Evolutionary conservation across 2,888 invertebrate genomes (phyloP).

Genomic region (Toxonevra muliebris): DNA sequence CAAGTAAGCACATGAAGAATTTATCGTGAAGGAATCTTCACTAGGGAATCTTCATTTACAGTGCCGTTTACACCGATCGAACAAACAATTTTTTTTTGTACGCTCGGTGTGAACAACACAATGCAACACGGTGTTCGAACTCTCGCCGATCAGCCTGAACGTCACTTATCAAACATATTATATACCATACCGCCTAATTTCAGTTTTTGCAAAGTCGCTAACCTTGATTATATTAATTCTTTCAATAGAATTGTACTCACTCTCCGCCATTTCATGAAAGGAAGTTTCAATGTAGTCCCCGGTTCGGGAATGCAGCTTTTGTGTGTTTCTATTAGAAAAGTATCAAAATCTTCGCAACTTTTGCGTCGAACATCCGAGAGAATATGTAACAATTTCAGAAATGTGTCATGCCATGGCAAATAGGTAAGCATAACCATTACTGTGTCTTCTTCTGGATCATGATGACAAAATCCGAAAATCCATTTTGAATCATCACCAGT

Average conservation of each 20-base stretch:
- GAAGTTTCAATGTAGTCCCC: background rate
- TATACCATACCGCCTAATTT: no score
- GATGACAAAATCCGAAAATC: constrained; percentile 21
- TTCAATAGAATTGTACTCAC: background rate
- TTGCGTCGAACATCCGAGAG: constrained; percentile 9
- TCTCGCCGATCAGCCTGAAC: no score
- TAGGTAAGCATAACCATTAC: constrained; percentile 11
- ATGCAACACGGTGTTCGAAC: no score
- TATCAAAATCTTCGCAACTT: constrained; percentile 4
- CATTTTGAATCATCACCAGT: constrained; percentile 16
- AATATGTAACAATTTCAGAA: constrained; percentile 5
- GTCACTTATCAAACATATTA: no score
- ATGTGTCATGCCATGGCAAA: constrained; percentile 21
- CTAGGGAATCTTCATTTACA: no score
- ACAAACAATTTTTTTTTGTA: no score
- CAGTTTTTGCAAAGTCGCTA: no score
- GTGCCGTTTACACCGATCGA: no score
- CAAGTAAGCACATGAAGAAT: no score
- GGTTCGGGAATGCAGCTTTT: background rate
- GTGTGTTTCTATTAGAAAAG: constrained; percentile 9
- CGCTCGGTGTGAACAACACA: no score
- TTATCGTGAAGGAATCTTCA: no score
- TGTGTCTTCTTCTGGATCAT: constrained; percentile 6
- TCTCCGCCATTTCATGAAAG: constrained; percentile 7
- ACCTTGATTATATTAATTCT: background rate